phyloP scores from a whole-genome alignment of 1,140 invertebrate genomes.

The Drosophila bipectinata region DNA sequence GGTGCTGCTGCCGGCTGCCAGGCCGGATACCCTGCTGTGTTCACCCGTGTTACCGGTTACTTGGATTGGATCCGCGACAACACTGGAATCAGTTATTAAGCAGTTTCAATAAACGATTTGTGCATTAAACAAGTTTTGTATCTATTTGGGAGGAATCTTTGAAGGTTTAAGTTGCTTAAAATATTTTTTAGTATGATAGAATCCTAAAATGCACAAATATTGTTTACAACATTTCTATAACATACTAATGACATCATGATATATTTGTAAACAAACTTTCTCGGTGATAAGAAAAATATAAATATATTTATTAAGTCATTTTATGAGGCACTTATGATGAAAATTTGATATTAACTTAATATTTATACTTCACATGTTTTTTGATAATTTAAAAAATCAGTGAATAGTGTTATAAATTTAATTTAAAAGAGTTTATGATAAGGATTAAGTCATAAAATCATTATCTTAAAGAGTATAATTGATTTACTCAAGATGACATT shows the following conservation, averaged over 20 bases:
- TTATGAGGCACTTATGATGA: too few relatives aligned
- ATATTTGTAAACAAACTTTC: neutral
- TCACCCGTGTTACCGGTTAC: conserved; percentile 84
- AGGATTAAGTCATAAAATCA: conserved; percentile 13
- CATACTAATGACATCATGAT: too few relatives aligned
- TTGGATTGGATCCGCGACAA: conserved; percentile 84
- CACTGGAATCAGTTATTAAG: conserved; percentile 56
- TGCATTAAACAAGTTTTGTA: neutral
- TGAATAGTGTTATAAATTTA: conserved; percentile 13
- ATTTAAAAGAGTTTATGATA: neutral
- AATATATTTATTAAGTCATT: too few relatives aligned
- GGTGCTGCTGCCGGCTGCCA: conserved; percentile 54
- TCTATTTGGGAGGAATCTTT: neutral
- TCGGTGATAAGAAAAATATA: neutral
- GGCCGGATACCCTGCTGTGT: conserved; percentile 84
- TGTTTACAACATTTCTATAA: too few relatives aligned
- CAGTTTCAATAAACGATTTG: conserved; percentile 14
- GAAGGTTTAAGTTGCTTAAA: too few relatives aligned
- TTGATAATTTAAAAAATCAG: neutral
- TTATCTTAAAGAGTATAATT: conserved; percentile 12
- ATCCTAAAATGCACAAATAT: too few relatives aligned
- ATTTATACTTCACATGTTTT: neutral
- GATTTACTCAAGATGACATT: neutral
- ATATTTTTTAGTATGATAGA: too few relatives aligned
- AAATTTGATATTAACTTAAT: too few relatives aligned